These are phyloP conservation scores for Grapholita molesta DNA, from an alignment of 1,140 invertebrate species.

Conservation along the genomic window DNA sequence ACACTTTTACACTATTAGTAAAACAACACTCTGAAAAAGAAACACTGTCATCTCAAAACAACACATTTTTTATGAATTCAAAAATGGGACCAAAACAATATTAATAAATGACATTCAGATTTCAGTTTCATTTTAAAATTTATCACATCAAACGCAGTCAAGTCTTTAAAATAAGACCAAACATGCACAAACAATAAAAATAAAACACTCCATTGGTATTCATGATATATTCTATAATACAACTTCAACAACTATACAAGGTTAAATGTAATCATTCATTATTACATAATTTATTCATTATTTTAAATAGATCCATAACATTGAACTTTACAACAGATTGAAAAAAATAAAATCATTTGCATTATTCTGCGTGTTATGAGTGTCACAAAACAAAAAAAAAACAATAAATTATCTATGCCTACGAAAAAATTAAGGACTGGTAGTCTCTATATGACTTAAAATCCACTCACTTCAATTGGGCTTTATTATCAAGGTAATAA, in stretches of 20 bases:
- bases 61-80: background rate
- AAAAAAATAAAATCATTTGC: background rate
- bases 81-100: background rate
- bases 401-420: too few relatives aligned
- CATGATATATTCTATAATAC: slow-evolving; percentile 61
- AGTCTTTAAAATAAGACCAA: background rate
- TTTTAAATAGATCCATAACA: slow-evolving; percentile 11
- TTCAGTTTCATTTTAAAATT: background rate
- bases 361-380: background rate
- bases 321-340: background rate
- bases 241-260: slow-evolving; percentile 69
- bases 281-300: slow-evolving; percentile 14
- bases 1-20: slow-evolving; percentile 16
- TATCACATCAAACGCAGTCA: background rate
- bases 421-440: too few relatives aligned
- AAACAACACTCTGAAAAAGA: slow-evolving; percentile 27
- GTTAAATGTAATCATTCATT: slow-evolving; percentile 38
- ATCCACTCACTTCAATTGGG: too few relatives aligned
- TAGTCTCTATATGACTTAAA: too few relatives aligned
- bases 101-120: background rate
- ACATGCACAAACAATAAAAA: slow-evolving; percentile 35
- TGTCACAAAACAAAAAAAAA: background rate
- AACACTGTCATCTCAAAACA: slow-evolving; percentile 23
- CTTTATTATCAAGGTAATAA: too few relatives aligned
- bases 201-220: slow-evolving; percentile 18